Evolutionary conservation across 1,140 invertebrate species (phyloP), one percentile per base, ranked within the genome.

Genomic region (Trypoxylus dichotomus): DNA sequence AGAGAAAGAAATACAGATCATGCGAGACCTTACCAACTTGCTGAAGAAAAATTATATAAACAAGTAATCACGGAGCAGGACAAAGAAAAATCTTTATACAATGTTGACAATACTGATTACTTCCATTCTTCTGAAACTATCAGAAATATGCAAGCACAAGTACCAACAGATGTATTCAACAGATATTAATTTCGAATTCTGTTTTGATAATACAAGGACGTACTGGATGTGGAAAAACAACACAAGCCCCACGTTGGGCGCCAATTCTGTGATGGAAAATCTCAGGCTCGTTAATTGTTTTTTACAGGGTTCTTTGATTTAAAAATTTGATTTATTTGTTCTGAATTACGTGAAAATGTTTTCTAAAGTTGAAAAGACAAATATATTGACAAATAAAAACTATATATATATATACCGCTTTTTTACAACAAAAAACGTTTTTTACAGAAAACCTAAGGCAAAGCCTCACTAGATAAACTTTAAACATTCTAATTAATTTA

Each of bases 211-310:
- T 99, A 78, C 93, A 96, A 86, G 97, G 97, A 25, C 93, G 93
- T 76, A 98, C 96, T 3, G 96, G 96, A 3, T 91, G 89, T 83
- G 90, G 89, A 37, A 90, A 90, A 81, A 94, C 94, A 2, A 97
- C 95, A 0, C 94, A 96, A 89, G 91, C 96, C 2, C 95, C 95
- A 0, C 96, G n/a, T n/a, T n/a, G n/a, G n/a, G n/a, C n/a, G n/a
- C n/a, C n/a, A n/a, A n/a, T n/a, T n/a, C n/a, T n/a, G n/a, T n/a
- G n/a, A n/a, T n/a, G n/a, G n/a, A n/a, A n/a, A n/a, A n/a, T n/a
- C n/a, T n/a, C n/a, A n/a, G n/a, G n/a, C n/a, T n/a, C n/a, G n/a
- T n/a, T n/a, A n/a, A n/a, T n/a, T n/a, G n/a, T n/a, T n/a, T n/a
- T n/a, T n/a, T n/a, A n/a, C n/a, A n/a, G n/a, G n/a, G n/a, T n/a